These are phyloP conservation scores for Tethya wilhelma DNA, from an alignment of 37 sponge, comb jelly and placozoan genomes.

Conservation along the genomic window DNA sequence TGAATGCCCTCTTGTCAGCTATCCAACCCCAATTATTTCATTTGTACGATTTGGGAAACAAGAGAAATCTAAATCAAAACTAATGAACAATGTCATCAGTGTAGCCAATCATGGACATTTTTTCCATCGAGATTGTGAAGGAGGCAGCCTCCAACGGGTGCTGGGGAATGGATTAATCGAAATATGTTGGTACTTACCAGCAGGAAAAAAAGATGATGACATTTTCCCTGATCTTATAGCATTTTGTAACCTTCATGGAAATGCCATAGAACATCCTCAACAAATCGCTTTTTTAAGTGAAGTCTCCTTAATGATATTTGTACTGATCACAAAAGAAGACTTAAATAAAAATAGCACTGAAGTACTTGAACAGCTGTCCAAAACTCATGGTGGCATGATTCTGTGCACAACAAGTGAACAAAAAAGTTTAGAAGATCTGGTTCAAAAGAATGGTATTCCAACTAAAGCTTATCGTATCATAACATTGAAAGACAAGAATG, in stretches of 20 bases:
- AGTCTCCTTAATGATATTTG: constrained; percentile 14
- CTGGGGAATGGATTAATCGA: constrained; percentile 36
- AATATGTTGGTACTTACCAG: constrained; percentile 36
- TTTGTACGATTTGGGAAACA: constrained; percentile 34
- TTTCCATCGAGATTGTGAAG: constrained; percentile 37
- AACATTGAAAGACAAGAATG: no score
- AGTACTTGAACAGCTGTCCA: not conserved
- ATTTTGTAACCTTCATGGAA: constrained; percentile 43
- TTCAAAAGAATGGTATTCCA: not conserved
- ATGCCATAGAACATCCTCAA: constrained; percentile 3
- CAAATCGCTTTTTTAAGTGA: constrained; percentile 29
- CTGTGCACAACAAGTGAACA: not conserved
- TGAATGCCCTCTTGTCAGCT: constrained; percentile 10
- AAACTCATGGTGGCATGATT: constrained; percentile 12
- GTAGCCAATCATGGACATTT: constrained; percentile 15
- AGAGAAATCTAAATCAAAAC: constrained; percentile 38
- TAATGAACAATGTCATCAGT: constrained; percentile 25
- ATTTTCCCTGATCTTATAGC: constrained; percentile 25
- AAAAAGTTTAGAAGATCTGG: constrained; percentile 5
- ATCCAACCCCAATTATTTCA: constrained; percentile 33
- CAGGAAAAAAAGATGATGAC: not conserved
- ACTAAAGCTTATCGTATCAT: no score
- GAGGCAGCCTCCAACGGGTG: not conserved
- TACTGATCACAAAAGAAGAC: constrained; percentile 2
- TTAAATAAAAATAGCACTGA: not conserved